Base-by-base conservation (phyloP, 2,797 vertebrate genomes). In the Cyprinella venusta region DNA sequence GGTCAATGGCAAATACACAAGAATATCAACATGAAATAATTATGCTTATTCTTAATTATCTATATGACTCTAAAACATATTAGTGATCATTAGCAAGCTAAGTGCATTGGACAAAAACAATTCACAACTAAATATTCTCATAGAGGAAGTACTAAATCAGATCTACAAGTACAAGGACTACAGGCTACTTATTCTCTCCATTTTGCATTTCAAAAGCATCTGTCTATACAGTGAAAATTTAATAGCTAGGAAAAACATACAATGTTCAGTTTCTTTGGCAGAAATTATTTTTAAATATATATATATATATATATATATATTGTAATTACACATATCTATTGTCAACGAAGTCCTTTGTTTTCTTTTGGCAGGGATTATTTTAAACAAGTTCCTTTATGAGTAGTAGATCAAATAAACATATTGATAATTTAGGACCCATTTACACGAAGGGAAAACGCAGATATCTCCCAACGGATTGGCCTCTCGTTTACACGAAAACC, bases 21-120 rank as follows among this genome's bases (percentile, higher is more conserved):
- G 65, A 70, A 26, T 70, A 15, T 45, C 68, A 70, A 70, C 40
- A 45, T 70, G 68, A 70, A 69, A 45, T 69, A 8, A 26, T 45
- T 38, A 45, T 45, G n/a, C 4, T 24, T 4, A 24, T 56, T 56
- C 54, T 56, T 56, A 56, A n/a, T 56, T 45, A 45, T n/a, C 52
- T n/a, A n/a, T n/a, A 5, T 5, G 21, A n/a, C 21, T 59, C n/a
- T 12, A n/a, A 59, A 24, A 59, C n/a, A 1, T 12, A 59, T 6
- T 12, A 59, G 56, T 12, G n/a, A 59, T 19, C 52, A 50, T 50
- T 16, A 18, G 8, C 52, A 54, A 21, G 7, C 52, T 21, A 54
- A 54, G 8, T 21, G 21, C 52, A 9, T 8, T 54, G 19, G 8
- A 21, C 52, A 54, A 21, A 21, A 21, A 2, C n/a, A 54, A 21